A percentile compares a stretch with the other conserved stretches of the same genome.
These are phyloP conservation scores for Perca schrenkii DNA, from an alignment of 2,113 vertebrate genomes.

Conservation along the genomic window DNA sequence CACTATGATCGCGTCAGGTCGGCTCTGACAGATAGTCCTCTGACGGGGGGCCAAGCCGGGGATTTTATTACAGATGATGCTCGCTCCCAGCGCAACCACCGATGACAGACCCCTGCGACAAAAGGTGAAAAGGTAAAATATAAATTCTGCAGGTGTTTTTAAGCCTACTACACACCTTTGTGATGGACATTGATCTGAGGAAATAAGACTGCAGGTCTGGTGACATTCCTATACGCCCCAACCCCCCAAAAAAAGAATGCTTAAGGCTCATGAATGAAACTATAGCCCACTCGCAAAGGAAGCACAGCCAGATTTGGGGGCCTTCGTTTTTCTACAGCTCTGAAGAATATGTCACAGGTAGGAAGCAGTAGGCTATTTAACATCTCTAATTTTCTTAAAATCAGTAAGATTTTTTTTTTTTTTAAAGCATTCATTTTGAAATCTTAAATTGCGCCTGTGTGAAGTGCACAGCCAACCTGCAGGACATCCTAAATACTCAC, in stretches of 20 bases:
- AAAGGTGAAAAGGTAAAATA: conserved; percentile 42
- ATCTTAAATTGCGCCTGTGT: background rate
- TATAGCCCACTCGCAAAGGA: background rate
- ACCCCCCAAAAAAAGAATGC: background rate
- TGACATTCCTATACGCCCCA: background rate
- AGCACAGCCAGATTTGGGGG: background rate
- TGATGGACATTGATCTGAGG: background rate
- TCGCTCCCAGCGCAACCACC: conserved; percentile 96
- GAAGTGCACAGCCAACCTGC: background rate
- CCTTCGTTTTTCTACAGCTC: background rate
- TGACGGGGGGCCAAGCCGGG: conserved; percentile 96
- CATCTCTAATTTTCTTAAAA: too few relatives aligned
- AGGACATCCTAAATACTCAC: conserved; percentile 81
- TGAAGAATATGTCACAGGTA: too few relatives aligned
- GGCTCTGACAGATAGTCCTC: conserved; percentile 98
- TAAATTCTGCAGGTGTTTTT: conserved; percentile 3
- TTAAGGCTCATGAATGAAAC: background rate
- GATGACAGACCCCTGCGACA: conserved; percentile 92
- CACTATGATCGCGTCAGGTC: conserved; percentile 97
- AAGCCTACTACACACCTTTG: too few relatives aligned
- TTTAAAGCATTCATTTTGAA: background rate
- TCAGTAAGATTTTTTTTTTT: background rate
- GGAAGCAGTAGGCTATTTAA: background rate
- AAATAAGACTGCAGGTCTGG: background rate
- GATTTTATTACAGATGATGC: conserved; percentile 99